Evolutionary conservation across 2,113 vertebrate genomes (phyloP).

Genomic region (Hypanus sabinus): DNA sequence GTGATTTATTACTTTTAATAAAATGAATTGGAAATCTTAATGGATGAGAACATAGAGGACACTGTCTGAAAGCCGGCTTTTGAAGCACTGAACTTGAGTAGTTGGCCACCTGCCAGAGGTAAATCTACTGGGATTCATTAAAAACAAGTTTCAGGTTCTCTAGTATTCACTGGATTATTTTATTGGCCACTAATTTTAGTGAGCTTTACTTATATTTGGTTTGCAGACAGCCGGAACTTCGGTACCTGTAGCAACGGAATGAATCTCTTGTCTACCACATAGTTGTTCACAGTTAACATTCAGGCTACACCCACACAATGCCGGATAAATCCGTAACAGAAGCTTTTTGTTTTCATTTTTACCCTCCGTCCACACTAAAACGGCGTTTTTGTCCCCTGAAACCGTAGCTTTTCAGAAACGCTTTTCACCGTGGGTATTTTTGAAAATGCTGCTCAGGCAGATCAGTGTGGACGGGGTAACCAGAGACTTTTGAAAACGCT

Average conservation of each 20-base stretch:
- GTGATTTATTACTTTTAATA: not conserved
- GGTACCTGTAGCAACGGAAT: not conserved
- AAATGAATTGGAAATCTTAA: not conserved
- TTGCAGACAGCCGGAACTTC: not conserved
- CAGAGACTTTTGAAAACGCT: too few species aligned
- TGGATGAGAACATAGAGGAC: not conserved
- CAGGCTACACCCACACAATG: too few species aligned
- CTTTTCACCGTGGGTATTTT: too few species aligned
- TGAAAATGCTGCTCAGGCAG: too few species aligned
- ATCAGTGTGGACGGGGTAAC: too few species aligned
- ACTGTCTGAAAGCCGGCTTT: not conserved
- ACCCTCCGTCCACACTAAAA: too few species aligned
- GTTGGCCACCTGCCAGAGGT: not conserved
- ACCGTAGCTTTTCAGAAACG: too few species aligned
- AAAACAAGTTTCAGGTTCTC: not conserved
- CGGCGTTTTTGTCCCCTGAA: too few species aligned
- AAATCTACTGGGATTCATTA: not conserved
- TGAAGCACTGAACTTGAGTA: not conserved
- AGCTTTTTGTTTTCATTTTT: too few species aligned
- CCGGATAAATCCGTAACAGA: too few species aligned
- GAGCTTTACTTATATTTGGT: not conserved
- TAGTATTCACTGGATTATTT: not conserved
- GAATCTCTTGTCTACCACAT: not conserved
- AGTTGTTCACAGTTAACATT: not conserved
- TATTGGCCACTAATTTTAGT: not conserved